Conservation (phyloP, 2,888 invertebrate genomes). For the Eulithis prunata region DNA sequence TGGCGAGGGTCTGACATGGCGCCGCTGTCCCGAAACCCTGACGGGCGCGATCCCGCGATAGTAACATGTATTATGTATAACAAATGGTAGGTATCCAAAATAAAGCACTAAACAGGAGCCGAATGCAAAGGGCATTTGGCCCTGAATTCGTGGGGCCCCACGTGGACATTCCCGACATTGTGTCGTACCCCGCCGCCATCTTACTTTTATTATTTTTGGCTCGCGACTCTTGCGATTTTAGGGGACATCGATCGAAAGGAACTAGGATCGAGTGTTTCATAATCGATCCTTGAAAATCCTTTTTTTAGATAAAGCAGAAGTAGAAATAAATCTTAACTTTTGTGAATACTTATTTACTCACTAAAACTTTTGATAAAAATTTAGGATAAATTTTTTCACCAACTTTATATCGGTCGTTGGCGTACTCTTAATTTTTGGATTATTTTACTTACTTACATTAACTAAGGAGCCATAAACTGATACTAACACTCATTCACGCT, state of each 20-base stretch:
- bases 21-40: slow-evolving; percentile 80
- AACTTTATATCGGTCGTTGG: no score
- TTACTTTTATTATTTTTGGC: slow-evolving; percentile 66
- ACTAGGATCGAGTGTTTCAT: slow-evolving; percentile 40
- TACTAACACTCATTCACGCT: slow-evolving; percentile 36
- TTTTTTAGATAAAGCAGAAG: neutral
- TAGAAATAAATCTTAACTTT: no score
- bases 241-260: slow-evolving; percentile 29
- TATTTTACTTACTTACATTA: no score
- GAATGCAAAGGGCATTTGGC: slow-evolving; percentile 57
- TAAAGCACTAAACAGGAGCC: slow-evolving; percentile 70
- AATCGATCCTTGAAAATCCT: neutral
- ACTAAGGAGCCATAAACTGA: neutral
- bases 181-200: slow-evolving; percentile 64
- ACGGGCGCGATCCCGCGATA: slow-evolving; percentile 78
- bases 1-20: slow-evolving; percentile 64
- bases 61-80: slow-evolving; percentile 83
- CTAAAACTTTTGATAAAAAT: neutral
- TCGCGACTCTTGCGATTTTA: slow-evolving; percentile 55
- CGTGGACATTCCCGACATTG: slow-evolving; percentile 78
- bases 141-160: slow-evolving; percentile 68
- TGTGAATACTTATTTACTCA: no score
- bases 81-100: slow-evolving; percentile 83
- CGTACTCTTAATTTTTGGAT: no score
- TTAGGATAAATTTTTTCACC: no score